Evolutionary conservation across 1,140 invertebrate species (phyloP).

Genomic region (Drosophila triauraria): DNA sequence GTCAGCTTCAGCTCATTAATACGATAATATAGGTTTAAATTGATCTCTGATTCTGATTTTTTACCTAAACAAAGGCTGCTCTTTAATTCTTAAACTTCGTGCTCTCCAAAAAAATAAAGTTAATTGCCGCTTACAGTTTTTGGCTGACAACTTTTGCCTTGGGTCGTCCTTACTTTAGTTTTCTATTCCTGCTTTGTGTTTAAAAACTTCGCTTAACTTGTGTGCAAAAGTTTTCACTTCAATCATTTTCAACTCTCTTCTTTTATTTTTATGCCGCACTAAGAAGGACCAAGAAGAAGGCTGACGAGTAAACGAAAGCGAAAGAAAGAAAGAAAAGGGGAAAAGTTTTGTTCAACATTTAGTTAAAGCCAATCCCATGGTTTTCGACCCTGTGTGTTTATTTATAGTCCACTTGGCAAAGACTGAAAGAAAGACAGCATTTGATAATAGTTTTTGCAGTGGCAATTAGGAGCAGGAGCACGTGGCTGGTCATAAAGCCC

Average conservation of each 20-base stretch:
- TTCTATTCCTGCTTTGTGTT: slow-evolving; percentile 16
- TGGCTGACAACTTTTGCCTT: slow-evolving; percentile 17
- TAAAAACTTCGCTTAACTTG: slow-evolving; percentile 65
- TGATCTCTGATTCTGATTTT: too few relatives aligned
- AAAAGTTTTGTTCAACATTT: slow-evolving; percentile 39
- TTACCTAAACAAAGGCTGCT: too few relatives aligned
- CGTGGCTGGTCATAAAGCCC: slow-evolving; percentile 60
- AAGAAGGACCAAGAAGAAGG: not conserved
- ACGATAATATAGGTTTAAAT: too few relatives aligned
- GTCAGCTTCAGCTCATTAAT: too few relatives aligned
- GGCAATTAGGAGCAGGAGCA: slow-evolving; percentile 59
- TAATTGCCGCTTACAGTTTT: not conserved
- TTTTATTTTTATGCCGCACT: slow-evolving; percentile 10
- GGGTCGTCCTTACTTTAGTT: slow-evolving; percentile 15
- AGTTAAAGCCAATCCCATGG: slow-evolving; percentile 34
- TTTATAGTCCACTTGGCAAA: slow-evolving; percentile 63
- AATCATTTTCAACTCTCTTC: slow-evolving; percentile 63
- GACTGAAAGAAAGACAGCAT: slow-evolving; percentile 15
- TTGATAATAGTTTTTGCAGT: slow-evolving; percentile 58
- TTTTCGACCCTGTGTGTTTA: slow-evolving; percentile 42
- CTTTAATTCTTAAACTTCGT: not conserved
- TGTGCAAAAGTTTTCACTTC: slow-evolving; percentile 63
- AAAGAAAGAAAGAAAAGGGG: slow-evolving; percentile 11
- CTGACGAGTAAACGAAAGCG: not conserved
- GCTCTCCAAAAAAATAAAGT: not conserved